phyloP scores from a whole-genome alignment of 2,888 invertebrate genomes.

The Saturnia pavonia region DNA sequence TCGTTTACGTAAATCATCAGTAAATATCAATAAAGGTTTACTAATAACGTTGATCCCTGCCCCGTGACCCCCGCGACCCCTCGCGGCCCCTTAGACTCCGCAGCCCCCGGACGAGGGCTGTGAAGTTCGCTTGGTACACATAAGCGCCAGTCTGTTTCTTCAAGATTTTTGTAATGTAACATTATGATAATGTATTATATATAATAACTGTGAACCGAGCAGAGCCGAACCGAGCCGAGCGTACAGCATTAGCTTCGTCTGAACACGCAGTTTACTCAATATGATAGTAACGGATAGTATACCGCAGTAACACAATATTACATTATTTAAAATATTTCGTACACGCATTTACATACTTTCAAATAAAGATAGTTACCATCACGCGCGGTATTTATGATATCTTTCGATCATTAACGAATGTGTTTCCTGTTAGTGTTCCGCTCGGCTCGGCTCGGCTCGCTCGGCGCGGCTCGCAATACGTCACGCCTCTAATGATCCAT shows the following conservation, averaged over 20 bases:
- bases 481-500: conserved; percentile 6
- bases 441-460: not conserved
- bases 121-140: conserved; percentile 8
- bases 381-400: not conserved
- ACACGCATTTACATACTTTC: too few species aligned
- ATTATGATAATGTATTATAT: conserved; percentile 9
- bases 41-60: not conserved
- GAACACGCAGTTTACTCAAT: not conserved
- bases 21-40: not conserved
- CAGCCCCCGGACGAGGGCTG: not conserved
- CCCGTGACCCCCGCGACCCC: not conserved
- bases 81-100: too few species aligned
- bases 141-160: conserved; percentile 10
- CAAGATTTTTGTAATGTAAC: conserved; percentile 10
- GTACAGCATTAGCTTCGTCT: not conserved
- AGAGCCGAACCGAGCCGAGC: not conserved
- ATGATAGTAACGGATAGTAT: too few species aligned
- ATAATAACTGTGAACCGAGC: not conserved
- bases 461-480: not conserved
- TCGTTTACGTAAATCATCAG: too few species aligned
- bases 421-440: not conserved
- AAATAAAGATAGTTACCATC: too few species aligned
- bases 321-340: too few species aligned
- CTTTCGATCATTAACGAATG: not conserved
- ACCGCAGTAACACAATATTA: too few species aligned